Evolutionary conservation across 2,888 invertebrate species (phyloP).

Genomic region (Dynastes grantii): DNA sequence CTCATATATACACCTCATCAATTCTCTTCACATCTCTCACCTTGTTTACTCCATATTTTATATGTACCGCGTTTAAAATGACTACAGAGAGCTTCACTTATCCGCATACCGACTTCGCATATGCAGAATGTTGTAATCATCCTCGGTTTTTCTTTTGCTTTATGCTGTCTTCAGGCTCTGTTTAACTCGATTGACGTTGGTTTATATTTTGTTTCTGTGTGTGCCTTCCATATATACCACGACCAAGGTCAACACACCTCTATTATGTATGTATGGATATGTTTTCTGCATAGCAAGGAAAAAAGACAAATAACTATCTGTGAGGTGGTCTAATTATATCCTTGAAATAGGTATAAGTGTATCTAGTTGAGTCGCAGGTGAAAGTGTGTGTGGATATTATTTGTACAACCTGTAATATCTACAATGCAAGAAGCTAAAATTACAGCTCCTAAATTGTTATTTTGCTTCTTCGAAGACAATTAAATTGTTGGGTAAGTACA

Average conservation of each 20-base stretch:
- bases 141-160: too few species aligned
- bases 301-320: conserved; percentile 2
- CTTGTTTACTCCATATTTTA: too few species aligned
- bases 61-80: too few species aligned
- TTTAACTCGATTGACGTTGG: too few species aligned
- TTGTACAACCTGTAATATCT: background rate
- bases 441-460: background rate
- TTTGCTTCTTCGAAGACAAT: background rate
- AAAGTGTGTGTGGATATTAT: background rate
- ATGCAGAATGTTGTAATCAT: too few species aligned
- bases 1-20: too few species aligned
- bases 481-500: too few species aligned
- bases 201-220: background rate
- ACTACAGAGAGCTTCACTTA: too few species aligned
- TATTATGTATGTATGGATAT: conserved; percentile 3
- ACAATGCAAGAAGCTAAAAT: conserved; percentile 2
- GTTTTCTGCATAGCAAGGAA: background rate
- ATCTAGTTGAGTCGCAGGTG: background rate
- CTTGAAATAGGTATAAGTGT: conserved; percentile 1
- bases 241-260: conserved; percentile 33
- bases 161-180: too few species aligned
- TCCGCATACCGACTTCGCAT: too few species aligned
- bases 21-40: too few species aligned
- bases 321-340: conserved; percentile 11
- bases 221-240: conserved; percentile 1